Base-by-base conservation (phyloP, 2,888 invertebrate genomes). In the Thymelicus sylvestris region DNA sequence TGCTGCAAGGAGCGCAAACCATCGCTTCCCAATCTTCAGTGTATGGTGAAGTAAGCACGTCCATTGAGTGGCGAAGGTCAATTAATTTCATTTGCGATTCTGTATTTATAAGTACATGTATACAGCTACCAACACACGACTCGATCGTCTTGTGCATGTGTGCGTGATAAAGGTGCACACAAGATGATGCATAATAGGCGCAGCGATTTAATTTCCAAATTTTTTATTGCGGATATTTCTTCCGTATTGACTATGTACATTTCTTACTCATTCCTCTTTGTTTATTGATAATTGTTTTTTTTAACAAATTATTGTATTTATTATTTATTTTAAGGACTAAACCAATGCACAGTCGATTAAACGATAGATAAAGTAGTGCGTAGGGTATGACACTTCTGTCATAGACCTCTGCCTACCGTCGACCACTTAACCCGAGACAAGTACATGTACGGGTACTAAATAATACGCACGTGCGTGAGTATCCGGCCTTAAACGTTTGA, bases 81-180 rank as follows among this genome's bases (percentile, higher is more conserved):
- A 88, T 89, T 89, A 86, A 88, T 89, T 89, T 87, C 84, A 89
- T 90, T 89, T 85, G 87, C 83, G 83, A 86, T 84, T 86, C 84
- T 81, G 83, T 85, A 84, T 87, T 87, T 81, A 44, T 44, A 44
- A 44, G 82, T 84, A 81, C 80, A 82, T 82, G 77, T 74, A 75
- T 75, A 77, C 77, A 73, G 66, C 63, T 66, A 31, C 65, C 65
- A 67, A 73, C 52, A 63, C 68, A 41, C 19, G 44, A 39, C 50
- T 55, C 50, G 55, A 50, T 66, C 31, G 44, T 12, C 63, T 50
- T 66, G 64, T 59, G 72, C 67, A 50, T 67, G 71, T 69, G 71
- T 69, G 71, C 63, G 69, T 64, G 31, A 12, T 68, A 62, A 71
- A 71, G 71, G 59, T 47, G 61, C 47, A 41, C 47, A 38, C 64